These are phyloP conservation scores for Podotricha telesiphe DNA, from an alignment of 2,888 invertebrate genomes.

Conservation along the genomic window DNA sequence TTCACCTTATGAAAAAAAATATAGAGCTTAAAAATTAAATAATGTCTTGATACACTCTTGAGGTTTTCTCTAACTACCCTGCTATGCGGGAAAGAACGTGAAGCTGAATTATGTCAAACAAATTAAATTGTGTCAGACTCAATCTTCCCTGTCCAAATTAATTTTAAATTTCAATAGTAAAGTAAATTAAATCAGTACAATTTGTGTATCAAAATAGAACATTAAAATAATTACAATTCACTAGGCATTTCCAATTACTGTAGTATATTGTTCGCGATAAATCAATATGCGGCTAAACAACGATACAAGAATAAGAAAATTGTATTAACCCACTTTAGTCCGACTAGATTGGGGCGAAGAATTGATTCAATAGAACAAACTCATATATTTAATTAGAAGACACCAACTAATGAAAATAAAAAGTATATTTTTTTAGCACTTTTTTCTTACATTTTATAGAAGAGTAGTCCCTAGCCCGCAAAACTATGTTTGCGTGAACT, in stretches of 20 bases:
- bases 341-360: conserved; percentile 38
- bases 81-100: too few relatives aligned
- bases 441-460: too few relatives aligned
- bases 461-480: too few relatives aligned
- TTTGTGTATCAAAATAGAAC: background rate
- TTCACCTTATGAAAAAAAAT: too few relatives aligned
- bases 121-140: too few relatives aligned
- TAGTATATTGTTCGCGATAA: conserved; percentile 35
- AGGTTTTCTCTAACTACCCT: too few relatives aligned
- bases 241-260: conserved; percentile 32
- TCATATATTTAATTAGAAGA: conserved; percentile 13
- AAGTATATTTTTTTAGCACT: background rate
- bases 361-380: conserved; percentile 41
- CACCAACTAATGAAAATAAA: background rate
- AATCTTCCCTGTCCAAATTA: background rate
- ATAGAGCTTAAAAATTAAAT: too few relatives aligned
- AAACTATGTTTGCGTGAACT: too few relatives aligned
- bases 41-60: too few relatives aligned
- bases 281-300: conserved; percentile 34
- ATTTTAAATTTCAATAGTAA: background rate
- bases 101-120: too few relatives aligned
- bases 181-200: background rate
- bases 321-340: conserved; percentile 44
- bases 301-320: conserved; percentile 43
- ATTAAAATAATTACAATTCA: conserved; percentile 27